Percentiles rank a stretch among this genome's conserved stretches.
These are phyloP conservation scores for Falco rusticolus DNA, from an alignment of 2,797 vertebrate genomes.

Conservation along the genomic window DNA sequence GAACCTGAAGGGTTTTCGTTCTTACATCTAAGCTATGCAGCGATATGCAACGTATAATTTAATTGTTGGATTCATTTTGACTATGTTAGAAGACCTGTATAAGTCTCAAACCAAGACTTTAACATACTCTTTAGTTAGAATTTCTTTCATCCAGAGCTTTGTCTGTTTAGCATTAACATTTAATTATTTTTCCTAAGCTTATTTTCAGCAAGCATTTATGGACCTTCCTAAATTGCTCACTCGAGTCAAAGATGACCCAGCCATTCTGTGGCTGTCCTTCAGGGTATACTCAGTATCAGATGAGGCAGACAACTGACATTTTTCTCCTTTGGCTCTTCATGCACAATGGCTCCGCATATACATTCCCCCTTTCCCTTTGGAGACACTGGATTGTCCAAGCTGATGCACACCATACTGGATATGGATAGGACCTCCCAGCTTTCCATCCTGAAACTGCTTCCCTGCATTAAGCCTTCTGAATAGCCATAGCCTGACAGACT, in stretches of 20 bases:
- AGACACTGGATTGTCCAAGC: neutral
- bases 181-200: neutral
- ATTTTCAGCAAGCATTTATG: neutral
- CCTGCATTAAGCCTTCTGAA: neutral
- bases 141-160: neutral
- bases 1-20: too few species aligned
- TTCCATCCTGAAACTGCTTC: neutral
- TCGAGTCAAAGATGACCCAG: neutral
- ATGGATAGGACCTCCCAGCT: neutral
- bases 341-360: too few species aligned
- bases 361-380: neutral
- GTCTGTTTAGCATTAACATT: neutral
- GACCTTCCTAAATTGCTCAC: neutral
- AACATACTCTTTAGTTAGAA: neutral
- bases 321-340: neutral
- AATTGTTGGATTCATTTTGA: neutral
- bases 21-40: neutral
- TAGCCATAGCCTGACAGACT: neutral
- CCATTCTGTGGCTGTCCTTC: neutral
- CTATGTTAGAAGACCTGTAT: neutral
- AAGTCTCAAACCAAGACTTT: neutral
- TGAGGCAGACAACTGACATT: neutral
- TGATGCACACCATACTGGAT: neutral
- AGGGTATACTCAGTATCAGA: neutral
- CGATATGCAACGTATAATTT: neutral